phyloP scores from a whole-genome alignment of 2,113 vertebrate species.

The Chamaetylas fuelleborni region DNA sequence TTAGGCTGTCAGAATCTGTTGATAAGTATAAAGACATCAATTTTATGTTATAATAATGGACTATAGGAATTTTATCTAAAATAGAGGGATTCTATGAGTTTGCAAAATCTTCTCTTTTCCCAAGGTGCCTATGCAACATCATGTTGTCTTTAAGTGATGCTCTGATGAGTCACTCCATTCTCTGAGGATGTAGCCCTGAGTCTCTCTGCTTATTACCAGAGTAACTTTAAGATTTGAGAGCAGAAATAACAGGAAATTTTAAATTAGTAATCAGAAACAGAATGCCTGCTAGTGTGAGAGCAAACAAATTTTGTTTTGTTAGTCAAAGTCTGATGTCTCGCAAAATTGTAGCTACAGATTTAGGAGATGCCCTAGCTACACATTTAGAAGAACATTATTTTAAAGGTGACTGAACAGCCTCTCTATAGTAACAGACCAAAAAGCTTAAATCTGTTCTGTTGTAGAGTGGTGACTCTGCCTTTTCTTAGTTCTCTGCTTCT shows the following conservation, averaged over 20 bases:
- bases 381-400: conserved; percentile 33
- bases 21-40: background rate
- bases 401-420: conserved; percentile 18
- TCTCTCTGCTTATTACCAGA: background rate
- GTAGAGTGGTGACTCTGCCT: background rate
- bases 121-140: background rate
- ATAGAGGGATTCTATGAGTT: background rate
- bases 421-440: conserved; percentile 22
- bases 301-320: background rate
- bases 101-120: background rate
- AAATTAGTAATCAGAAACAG: conserved; percentile 27
- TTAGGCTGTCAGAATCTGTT: background rate
- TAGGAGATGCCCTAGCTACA: background rate
- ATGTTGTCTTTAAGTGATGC: background rate
- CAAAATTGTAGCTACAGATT: conserved; percentile 1
- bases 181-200: background rate
- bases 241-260: background rate
- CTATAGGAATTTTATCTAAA: background rate
- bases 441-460: conserved; percentile 1
- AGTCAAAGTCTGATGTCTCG: background rate
- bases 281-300: conserved; percentile 27
- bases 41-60: background rate
- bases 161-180: background rate
- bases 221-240: background rate
- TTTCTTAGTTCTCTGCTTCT: background rate